These are phyloP conservation scores for Oxytorus armatus DNA, from an alignment of 2,888 invertebrate species.

Conservation along the genomic window DNA sequence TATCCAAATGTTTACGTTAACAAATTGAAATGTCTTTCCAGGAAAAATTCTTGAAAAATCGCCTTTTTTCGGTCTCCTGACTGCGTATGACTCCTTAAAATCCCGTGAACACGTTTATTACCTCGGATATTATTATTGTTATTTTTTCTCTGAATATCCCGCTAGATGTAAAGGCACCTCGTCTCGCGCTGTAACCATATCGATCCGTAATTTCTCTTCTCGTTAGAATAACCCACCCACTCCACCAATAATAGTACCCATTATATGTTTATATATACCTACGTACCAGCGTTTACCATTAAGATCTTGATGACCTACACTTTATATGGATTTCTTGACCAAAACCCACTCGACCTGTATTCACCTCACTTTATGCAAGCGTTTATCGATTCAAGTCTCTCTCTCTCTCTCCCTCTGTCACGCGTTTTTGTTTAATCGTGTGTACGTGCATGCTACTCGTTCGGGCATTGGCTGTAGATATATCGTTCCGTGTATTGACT, in stretches of 20 bases:
- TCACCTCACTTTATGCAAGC: background rate
- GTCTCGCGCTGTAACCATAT: background rate
- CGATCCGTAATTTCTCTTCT: slow-evolving; percentile 32
- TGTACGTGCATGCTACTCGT: slow-evolving; percentile 1
- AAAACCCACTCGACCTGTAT: slow-evolving; percentile 46
- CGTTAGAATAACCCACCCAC: background rate
- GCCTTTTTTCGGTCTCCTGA: no score
- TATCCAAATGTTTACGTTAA: no score
- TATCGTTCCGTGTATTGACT: background rate
- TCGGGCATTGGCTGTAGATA: background rate
- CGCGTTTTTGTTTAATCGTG: no score
- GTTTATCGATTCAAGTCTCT: slow-evolving; percentile 50
- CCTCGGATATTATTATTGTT: no score
- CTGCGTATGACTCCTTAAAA: no score
- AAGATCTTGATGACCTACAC: slow-evolving; percentile 57
- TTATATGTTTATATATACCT: slow-evolving; percentile 12
- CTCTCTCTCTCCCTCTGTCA: no score
- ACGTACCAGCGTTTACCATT: background rate
- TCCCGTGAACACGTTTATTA: no score
- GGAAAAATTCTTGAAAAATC: no score
- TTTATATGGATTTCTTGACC: slow-evolving; percentile 61
- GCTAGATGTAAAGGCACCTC: background rate
- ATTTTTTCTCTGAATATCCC: no score
- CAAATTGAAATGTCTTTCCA: no score
- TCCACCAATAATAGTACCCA: background rate